Percentiles rank a stretch among this genome's conserved stretches.
These are phyloP conservation scores for Leptopilina syphax DNA, from an alignment of 2,888 invertebrate species.

Conservation along the genomic window DNA sequence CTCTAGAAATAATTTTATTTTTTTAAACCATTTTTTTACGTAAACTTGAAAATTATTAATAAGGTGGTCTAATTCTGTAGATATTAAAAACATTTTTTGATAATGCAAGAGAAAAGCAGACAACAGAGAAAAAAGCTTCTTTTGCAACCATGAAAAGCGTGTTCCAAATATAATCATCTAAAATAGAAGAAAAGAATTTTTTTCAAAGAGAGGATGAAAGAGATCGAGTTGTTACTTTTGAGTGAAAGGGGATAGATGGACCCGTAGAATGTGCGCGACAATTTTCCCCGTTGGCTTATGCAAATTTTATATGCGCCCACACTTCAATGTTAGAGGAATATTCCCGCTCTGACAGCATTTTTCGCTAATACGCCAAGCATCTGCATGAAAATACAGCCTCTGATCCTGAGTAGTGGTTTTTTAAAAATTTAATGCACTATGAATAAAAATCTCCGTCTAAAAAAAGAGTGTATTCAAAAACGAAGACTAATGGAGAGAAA, in stretches of 20 bases:
- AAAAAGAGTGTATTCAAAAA: conserved; percentile 17
- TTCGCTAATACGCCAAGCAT: conserved; percentile 52
- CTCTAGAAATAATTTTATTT: too few relatives aligned
- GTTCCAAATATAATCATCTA: conserved; percentile 34
- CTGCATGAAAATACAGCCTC: conserved; percentile 50
- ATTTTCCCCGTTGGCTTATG: conserved; percentile 60
- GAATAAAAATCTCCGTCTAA: conserved; percentile 34
- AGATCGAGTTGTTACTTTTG: conserved; percentile 42
- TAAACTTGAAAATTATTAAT: too few relatives aligned
- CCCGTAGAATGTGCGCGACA: conserved; percentile 55
- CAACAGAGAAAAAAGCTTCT: too few relatives aligned
- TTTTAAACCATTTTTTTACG: too few relatives aligned
- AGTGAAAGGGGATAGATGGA: conserved; percentile 39
- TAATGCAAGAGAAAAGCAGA: too few relatives aligned
- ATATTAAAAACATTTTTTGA: background rate
- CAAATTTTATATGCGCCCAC: conserved; percentile 55
- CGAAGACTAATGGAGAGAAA: conserved; percentile 6
- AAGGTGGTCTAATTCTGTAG: too few relatives aligned
- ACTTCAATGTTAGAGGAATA: conserved; percentile 48
- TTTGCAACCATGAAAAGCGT: conserved; percentile 3
- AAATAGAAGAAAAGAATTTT: conserved; percentile 8
- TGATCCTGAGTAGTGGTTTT: conserved; percentile 44
- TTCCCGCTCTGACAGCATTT: conserved; percentile 51
- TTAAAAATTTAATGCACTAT: conserved; percentile 27
- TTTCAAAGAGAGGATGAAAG: conserved; percentile 35